Percentiles rank a stretch among this genome's conserved stretches.
These are phyloP conservation scores for Microtus oregoni DNA, from an alignment of 2,113 vertebrate genomes.

Conservation along the genomic window DNA sequence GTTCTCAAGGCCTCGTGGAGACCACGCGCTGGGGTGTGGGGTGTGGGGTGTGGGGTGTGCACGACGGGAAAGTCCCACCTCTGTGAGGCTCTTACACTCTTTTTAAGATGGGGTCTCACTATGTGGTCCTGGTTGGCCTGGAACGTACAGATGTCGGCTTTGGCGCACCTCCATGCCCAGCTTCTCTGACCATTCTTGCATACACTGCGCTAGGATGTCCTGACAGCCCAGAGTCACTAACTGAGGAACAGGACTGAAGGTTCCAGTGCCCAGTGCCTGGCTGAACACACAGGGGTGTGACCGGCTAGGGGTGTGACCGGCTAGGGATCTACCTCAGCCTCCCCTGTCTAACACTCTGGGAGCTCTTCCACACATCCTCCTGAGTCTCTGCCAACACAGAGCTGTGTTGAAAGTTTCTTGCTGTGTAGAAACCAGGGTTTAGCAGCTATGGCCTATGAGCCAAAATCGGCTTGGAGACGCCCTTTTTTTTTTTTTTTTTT, in stretches of 20 bases:
- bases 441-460: neutral
- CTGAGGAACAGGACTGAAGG: neutral
- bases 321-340: neutral
- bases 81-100: too few relatives aligned
- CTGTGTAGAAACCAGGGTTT: neutral
- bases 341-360: neutral
- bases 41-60: too few relatives aligned
- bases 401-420: neutral
- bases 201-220: neutral
- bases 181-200: neutral
- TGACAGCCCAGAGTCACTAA: neutral
- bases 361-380: neutral
- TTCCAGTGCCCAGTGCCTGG: neutral
- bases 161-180: neutral
- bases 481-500: neutral
- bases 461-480: neutral
- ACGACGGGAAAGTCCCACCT: neutral
- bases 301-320: too few relatives aligned
- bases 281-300: rapidly evolving
- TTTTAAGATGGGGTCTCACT: too few relatives aligned
- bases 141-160: neutral
- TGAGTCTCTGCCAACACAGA: neutral
- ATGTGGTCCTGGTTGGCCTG: neutral
- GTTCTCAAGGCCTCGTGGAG: neutral
- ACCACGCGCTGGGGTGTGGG: neutral